Evolutionary conservation across 2,113 vertebrate species (phyloP).

Genomic region (Leptobrachium leishanense): DNA sequence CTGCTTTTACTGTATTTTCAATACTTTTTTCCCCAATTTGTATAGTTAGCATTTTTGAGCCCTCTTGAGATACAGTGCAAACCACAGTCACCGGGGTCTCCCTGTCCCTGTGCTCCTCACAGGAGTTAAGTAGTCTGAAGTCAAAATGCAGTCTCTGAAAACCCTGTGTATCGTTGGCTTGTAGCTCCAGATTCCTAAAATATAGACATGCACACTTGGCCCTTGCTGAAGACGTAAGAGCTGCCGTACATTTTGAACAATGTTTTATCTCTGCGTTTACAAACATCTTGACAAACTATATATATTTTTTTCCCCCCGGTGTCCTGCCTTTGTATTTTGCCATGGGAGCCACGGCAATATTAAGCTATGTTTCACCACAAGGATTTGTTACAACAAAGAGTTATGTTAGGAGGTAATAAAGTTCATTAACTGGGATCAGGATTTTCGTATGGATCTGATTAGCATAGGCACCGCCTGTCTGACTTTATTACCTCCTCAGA

Average conservation of each 20-base stretch:
- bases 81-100: not conserved
- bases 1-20: not conserved
- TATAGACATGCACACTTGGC: slow-evolving; percentile 60
- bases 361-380: slow-evolving; percentile 52
- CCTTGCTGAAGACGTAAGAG: slow-evolving; percentile 31
- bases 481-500: slow-evolving; percentile 92
- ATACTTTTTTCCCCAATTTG: not conserved
- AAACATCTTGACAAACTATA: too few species aligned
- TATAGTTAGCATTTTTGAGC: not conserved
- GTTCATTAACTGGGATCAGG: slow-evolving; percentile 54
- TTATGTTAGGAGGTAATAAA: slow-evolving; percentile 57
- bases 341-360: slow-evolving; percentile 51
- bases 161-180: slow-evolving; percentile 25
- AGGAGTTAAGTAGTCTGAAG: not conserved
- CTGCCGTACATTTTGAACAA: slow-evolving; percentile 20
- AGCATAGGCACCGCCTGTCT: slow-evolving; percentile 89
- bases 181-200: slow-evolving; percentile 48
- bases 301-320: slow-evolving; percentile 44
- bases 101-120: not conserved
- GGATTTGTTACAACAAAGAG: slow-evolving; percentile 60
- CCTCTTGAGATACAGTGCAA: not conserved
- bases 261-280: slow-evolving; percentile 17
- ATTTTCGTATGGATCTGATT: slow-evolving; percentile 61
- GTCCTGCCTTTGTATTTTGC: slow-evolving; percentile 46
- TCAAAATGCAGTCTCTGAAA: slow-evolving; percentile 25